Evolutionary conservation across 2,888 invertebrate genomes (phyloP), one percentile per base, ranked within the genome.

Genomic region (Rhamphomyia laevipes): DNA sequence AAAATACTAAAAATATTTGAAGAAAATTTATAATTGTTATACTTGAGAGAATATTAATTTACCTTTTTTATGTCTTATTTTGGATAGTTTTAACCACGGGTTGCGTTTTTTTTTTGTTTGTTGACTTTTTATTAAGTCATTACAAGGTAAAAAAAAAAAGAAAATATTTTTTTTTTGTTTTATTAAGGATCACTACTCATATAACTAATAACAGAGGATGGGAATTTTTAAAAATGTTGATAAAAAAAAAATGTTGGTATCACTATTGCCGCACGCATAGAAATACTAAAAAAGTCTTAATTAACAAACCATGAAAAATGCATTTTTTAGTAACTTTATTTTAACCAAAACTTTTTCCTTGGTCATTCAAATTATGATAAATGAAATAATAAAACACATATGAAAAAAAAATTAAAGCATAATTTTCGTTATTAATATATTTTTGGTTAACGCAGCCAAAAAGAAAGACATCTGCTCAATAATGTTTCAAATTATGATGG

Each of bases 241-340:
- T n/a, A n/a, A n/a, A n/a, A n/a, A n/a, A n/a, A n/a, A n/a, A n/a
- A n/a, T n/a, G n/a, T 27, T 27, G 7, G 7, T 27, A 9, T 4
- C 9, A 7, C 2, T 5, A 7, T 27, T 27, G 23, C n/a, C 42
- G 42, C 42, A 42, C 42, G 23, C 42, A 42, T 42, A 21, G 42
- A 23, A 42, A 17, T 12, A 38, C 38, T 17, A 27, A 27, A 27
- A 27, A 27, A 10, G 33, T n/a, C 42, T 42, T 42, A 42, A 42
- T 42, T 42, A 42, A 42, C 42, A 42, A 42, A 42, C 42, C 42
- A 42, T 42, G 42, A 42, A 42, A 42, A 42, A 42, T 42, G 27
- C 42, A 23, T 42, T 42, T 42, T 27, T 27, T 42, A 15, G 4
- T 27, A n/a, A n/a, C n/a, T n/a, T 27, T 27, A 27, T 27, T n/a